These are phyloP conservation scores for Pleuronectes platessa DNA, from an alignment of 2,113 vertebrate species.

Conservation along the genomic window DNA sequence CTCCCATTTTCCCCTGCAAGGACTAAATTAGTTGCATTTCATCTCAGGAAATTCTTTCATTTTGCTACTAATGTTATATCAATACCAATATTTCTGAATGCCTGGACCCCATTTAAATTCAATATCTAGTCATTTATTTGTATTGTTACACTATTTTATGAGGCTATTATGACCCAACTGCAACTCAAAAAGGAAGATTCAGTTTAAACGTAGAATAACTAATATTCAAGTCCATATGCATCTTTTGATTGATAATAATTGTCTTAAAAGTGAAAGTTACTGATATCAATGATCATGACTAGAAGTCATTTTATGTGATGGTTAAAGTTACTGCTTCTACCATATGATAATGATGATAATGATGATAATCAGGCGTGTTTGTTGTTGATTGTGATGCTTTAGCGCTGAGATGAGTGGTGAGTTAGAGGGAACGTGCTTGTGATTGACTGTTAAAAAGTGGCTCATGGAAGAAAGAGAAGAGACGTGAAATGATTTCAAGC, in stretches of 20 bases:
- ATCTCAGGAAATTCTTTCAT: slow-evolving; percentile 5
- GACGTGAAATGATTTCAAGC: slow-evolving; percentile 62
- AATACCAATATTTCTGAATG: neutral
- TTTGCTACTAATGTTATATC: neutral
- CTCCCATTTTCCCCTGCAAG: neutral
- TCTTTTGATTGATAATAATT: slow-evolving; percentile 8
- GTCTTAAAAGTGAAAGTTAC: neutral
- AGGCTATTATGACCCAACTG: slow-evolving; percentile 8
- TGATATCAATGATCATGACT: neutral
- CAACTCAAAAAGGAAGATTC: neutral
- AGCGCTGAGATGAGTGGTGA: slow-evolving; percentile 10
- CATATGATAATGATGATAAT: slow-evolving; percentile 1
- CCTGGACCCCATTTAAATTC: neutral
- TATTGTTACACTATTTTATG: neutral
- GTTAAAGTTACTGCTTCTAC: neutral
- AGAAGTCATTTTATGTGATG: no score
- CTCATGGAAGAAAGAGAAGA: slow-evolving; percentile 71
- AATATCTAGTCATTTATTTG: neutral
- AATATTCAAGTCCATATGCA: neutral
- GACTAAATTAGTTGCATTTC: neutral
- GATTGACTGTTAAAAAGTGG: slow-evolving; percentile 57
- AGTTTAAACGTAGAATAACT: neutral
- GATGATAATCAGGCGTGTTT: slow-evolving; percentile 2
- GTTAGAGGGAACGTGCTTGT: slow-evolving; percentile 55
- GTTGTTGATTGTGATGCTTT: neutral